Conservation (phyloP, 2,113 vertebrate genomes). For the Argyrosomus japonicus region DNA sequence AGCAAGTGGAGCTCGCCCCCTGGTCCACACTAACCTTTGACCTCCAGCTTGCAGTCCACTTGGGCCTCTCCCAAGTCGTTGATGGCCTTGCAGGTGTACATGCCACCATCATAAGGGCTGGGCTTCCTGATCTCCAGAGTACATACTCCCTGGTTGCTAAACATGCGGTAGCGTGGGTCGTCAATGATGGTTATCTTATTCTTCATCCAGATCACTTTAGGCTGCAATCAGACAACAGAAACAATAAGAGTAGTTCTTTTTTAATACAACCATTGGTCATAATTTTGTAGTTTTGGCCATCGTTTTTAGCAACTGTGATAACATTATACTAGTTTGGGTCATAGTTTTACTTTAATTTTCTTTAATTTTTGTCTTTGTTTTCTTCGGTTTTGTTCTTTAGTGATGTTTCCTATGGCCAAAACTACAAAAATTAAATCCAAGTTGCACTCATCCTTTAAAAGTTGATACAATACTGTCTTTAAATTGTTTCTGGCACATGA, state of each 20-base stretch:
- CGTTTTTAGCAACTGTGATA: too few relatives aligned
- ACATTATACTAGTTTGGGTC: too few relatives aligned
- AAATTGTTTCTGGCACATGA: not conserved
- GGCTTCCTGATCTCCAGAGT: slow-evolving; percentile 98
- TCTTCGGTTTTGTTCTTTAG: not conserved
- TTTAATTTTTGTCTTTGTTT: too few relatives aligned
- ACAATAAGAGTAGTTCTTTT: not conserved
- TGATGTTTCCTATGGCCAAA: too few relatives aligned
- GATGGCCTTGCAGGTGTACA: slow-evolving; percentile 92
- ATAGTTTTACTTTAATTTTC: too few relatives aligned
- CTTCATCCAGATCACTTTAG: slow-evolving; percentile 99
- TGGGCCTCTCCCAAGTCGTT: slow-evolving; percentile 93
- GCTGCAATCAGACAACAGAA: slow-evolving; percentile 78
- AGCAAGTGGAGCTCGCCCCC: not conserved
- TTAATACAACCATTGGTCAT: not conserved
- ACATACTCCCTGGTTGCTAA: slow-evolving; percentile 97
- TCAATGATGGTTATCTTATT: slow-evolving; percentile 93
- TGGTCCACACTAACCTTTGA: slow-evolving; percentile 91
- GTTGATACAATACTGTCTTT: not conserved
- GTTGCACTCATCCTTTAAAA: too few relatives aligned
- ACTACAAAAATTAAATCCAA: too few relatives aligned
- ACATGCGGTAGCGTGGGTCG: slow-evolving; percentile 96
- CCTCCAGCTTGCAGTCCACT: slow-evolving; percentile 97
- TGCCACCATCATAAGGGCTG: slow-evolving; percentile 94
- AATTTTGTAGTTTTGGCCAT: not conserved